Base-by-base conservation (phyloP, 30 jellyfish, hydroid and myxozoan species). In the Nemopilema nomurai region DNA sequence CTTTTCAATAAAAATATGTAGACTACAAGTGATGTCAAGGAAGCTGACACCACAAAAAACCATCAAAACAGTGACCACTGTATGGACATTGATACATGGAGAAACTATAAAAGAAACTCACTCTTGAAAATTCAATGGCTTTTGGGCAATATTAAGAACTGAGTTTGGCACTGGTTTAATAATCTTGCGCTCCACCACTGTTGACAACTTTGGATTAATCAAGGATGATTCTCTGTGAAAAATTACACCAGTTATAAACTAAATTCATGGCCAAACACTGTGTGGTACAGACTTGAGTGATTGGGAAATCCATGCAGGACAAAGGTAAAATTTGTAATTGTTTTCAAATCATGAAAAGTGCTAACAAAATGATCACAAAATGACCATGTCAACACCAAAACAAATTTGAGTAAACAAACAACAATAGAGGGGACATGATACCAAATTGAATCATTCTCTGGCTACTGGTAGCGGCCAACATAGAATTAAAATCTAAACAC, bases 111-210 rank as follows among this genome's bases (percentile, higher is more conserved):
- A 29, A 28, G 8, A 9, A 6, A 53, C 68, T 51, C 26, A 83
- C 91, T 80, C 76, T 53, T 83, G 91, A 72, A 71, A 72, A 30
- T 64, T 83, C 41, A 83, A 69, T 17, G 91, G 84, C 25, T 71
- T 83, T 30, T 83, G 80, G 28, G 73, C 77, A 62, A 83, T 33
- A 21, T 22, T 4, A 7, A 71, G 80, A 52, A 83, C 74, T 1
- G 98, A 91, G 26, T 78, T 87, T 0, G 93, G 92, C 23, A 67
- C 24, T 0, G 89, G 83, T n/a, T 85, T 80, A 78, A 17, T 68
- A 17, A 83, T 19, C 66, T 86, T 95, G 52, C 94, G 79, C 62
- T 91, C 98, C 18, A 87, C 84, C 50, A 91, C 77, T 18, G 94
- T 67, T 62, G 98, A 80, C 25, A 91, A 84, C 49, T 75, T 81